Evolutionary conservation across 2,113 vertebrate species (phyloP).

Genomic region (Zosterops hypoxanthus): DNA sequence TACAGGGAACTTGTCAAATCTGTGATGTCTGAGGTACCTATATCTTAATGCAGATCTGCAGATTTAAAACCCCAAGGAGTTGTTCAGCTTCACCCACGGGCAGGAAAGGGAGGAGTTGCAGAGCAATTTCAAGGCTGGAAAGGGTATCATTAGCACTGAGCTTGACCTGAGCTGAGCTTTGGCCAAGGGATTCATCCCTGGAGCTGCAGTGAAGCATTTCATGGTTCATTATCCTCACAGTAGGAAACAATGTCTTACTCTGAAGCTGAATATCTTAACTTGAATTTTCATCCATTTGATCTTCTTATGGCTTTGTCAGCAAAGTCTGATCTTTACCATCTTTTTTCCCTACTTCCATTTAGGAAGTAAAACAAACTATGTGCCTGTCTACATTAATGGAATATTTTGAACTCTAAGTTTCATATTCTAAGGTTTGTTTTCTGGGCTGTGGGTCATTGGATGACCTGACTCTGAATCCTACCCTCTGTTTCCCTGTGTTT

Average conservation of each 20-base stretch:
- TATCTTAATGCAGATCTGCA: neutral
- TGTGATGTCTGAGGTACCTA: neutral
- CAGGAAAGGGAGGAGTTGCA: neutral
- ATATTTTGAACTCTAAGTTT: neutral
- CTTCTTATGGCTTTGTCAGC: neutral
- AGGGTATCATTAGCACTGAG: neutral
- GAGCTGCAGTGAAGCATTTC: conserved; percentile 19
- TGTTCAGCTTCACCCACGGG: neutral
- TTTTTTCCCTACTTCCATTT: neutral
- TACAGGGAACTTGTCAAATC: conserved; percentile 1
- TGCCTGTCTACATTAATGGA: neutral
- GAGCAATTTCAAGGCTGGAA: neutral
- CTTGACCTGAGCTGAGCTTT: conserved; percentile 45
- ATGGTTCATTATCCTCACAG: conserved; percentile 43
- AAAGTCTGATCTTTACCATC: neutral
- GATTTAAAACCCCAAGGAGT: neutral
- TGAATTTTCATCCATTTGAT: neutral
- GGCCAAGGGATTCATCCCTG: conserved; percentile 11
- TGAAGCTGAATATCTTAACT: neutral
- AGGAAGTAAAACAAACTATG: neutral
- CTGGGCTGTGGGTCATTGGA: neutral
- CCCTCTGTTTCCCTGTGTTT: neutral
- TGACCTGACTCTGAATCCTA: neutral
- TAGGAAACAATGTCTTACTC: conserved; percentile 4
- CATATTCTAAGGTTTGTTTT: neutral